A percentile compares a stretch with the other conserved stretches of the same genome.
phyloP scores from a whole-genome alignment of 2,113 vertebrate genomes.

The Hippolais icterina region DNA sequence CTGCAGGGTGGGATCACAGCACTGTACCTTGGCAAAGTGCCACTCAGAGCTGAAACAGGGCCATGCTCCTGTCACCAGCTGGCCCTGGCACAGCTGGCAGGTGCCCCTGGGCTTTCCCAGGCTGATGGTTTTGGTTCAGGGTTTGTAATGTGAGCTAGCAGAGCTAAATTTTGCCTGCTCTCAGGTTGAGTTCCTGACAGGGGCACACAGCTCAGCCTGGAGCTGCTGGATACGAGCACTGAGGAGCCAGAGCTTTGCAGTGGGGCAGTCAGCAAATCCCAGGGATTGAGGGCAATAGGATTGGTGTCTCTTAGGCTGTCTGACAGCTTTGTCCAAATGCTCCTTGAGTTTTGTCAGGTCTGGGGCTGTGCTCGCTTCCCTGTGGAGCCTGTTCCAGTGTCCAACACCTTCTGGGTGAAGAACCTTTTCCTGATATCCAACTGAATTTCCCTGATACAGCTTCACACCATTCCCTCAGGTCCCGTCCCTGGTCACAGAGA shows the following conservation, averaged over 20 bases:
- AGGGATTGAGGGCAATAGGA: not conserved
- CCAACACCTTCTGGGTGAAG: not conserved
- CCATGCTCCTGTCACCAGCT: not conserved
- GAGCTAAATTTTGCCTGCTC: not conserved
- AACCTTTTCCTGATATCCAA: not conserved
- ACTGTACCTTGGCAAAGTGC: not conserved
- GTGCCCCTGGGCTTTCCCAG: not conserved
- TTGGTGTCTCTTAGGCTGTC: not conserved
- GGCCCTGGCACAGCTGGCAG: not conserved
- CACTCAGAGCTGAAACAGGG: not conserved
- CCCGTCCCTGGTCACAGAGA: not conserved
- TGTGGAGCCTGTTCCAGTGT: not conserved
- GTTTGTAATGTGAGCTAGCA: not conserved
- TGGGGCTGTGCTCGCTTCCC: not conserved
- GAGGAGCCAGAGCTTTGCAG: not conserved
- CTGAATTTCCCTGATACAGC: not conserved
- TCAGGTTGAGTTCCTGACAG: not conserved
- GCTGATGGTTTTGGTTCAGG: not conserved
- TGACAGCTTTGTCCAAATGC: not conserved
- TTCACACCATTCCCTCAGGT: not conserved
- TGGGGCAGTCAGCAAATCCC: not conserved
- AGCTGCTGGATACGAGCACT: not conserved
- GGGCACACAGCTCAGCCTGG: rapidly evolving
- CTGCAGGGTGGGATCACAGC: not conserved
- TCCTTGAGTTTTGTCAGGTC: not conserved